Percentiles rank a stretch among this genome's conserved stretches.
Evolutionary conservation across 2,113 vertebrate species (phyloP).

Genomic region (Oncorhynchus clarkii): DNA sequence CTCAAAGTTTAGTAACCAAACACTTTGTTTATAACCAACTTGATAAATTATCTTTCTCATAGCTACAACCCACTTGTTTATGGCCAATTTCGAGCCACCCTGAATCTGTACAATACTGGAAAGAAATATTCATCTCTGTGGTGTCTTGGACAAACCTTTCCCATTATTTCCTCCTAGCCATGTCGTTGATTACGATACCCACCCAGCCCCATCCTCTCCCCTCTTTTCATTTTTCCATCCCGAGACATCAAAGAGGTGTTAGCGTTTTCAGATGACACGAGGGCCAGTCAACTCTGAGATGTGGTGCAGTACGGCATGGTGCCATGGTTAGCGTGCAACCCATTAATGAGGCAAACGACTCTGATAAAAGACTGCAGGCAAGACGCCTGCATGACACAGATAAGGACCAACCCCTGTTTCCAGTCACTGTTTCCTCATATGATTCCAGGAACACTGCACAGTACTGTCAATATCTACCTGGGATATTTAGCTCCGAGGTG

Average conservation of each 20-base stretch:
- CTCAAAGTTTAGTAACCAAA: too few species aligned
- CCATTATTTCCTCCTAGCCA: not conserved
- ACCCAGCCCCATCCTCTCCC: not conserved
- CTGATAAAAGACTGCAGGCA: conserved; percentile 29
- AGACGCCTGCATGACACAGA: conserved; percentile 55
- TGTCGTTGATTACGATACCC: conserved; percentile 38
- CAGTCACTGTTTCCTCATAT: not conserved
- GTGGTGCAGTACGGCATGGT: not conserved
- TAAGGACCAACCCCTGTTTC: conserved; percentile 44
- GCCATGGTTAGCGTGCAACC: conserved; percentile 18
- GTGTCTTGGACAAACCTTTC: conserved; percentile 17
- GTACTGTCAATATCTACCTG: conserved; percentile 14
- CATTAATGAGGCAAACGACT: conserved; percentile 52
- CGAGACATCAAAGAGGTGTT: conserved; percentile 32
- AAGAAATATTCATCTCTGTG: conserved; percentile 46
- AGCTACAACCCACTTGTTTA: too few species aligned
- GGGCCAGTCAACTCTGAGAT: conserved; percentile 15
- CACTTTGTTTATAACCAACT: too few species aligned
- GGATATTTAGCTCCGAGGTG: conserved; percentile 26
- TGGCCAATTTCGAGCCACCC: too few species aligned
- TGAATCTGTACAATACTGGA: too few species aligned
- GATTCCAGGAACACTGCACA: conserved; percentile 12
- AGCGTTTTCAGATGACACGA: conserved; percentile 14
- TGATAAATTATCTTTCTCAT: too few species aligned
- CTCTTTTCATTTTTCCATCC: not conserved